Percentiles rank a stretch among this genome's conserved stretches.
Conservation (phyloP, 2,797 vertebrate species). For the Schizopygopsis malacanthus region DNA sequence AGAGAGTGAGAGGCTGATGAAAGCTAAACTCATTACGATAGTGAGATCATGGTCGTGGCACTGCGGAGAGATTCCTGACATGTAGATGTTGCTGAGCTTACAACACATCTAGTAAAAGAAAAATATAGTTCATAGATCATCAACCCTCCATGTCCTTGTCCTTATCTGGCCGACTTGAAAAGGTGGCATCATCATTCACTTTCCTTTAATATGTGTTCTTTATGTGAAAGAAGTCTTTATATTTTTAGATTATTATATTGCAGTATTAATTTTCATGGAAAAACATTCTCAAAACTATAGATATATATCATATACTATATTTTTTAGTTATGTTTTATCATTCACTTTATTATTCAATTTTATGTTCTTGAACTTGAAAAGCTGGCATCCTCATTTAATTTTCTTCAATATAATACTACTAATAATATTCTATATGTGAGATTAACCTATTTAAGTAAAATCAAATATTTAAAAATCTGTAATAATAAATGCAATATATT, state of each 20-base stretch:
- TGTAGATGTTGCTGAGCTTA: slow-evolving; percentile 53
- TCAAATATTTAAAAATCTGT: neutral
- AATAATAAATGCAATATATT: neutral
- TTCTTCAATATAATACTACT: neutral
- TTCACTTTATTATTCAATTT: neutral
- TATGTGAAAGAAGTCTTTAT: neutral
- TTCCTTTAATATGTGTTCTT: neutral
- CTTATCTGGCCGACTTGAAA: slow-evolving; percentile 1
- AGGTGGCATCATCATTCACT: neutral
- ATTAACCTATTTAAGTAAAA: neutral
- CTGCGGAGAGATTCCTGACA: slow-evolving; percentile 45
- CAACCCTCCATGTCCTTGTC: neutral
- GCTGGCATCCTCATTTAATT: neutral
- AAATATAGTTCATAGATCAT: slow-evolving; percentile 25
- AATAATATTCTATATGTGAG: neutral
- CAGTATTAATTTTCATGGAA: too few relatives aligned
- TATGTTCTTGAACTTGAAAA: neutral
- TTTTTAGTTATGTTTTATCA: neutral
- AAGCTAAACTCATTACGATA: slow-evolving; percentile 26
- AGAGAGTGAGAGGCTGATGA: slow-evolving; percentile 41
- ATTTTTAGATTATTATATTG: too few relatives aligned
- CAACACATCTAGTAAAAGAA: slow-evolving; percentile 16
- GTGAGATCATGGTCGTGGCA: slow-evolving; percentile 25
- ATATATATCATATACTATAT: too few relatives aligned
- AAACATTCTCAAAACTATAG: too few relatives aligned